Evolutionary conservation across 2,888 invertebrate genomes (phyloP).

Genomic region (Branchinecta sandiegonensis): DNA sequence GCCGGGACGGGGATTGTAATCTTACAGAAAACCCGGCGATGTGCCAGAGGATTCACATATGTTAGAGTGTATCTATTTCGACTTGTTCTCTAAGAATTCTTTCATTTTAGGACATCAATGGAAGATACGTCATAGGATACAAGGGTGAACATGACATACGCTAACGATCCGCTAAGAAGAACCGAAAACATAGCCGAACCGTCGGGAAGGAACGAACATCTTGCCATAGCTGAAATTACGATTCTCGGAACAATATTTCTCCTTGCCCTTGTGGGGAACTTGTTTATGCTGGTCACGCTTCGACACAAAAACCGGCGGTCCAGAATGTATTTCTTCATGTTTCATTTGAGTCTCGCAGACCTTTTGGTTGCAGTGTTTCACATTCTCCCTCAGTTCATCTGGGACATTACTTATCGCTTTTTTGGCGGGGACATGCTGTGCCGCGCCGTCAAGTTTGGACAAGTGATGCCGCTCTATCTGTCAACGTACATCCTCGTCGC

Average conservation of each 20-base stretch:
- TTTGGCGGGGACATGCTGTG: slow-evolving; percentile 45
- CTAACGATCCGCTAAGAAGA: background rate
- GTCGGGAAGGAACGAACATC: slow-evolving; percentile 28
- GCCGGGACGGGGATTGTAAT: no score
- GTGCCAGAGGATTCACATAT: no score
- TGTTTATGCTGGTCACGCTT: slow-evolving; percentile 33
- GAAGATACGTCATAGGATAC: no score
- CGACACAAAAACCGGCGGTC: slow-evolving; percentile 27
- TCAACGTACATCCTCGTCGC: slow-evolving; percentile 47
- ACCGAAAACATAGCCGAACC: no score
- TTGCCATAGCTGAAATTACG: slow-evolving; percentile 33
- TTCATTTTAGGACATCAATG: no score
- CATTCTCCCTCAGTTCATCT: slow-evolving; percentile 29
- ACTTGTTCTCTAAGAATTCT: no score
- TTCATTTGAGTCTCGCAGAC: slow-evolving; percentile 30
- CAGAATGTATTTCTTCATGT: slow-evolving; percentile 30
- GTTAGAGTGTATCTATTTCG: no score
- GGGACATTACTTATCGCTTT: slow-evolving; percentile 35
- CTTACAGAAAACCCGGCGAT: no score
- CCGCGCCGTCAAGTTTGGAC: slow-evolving; percentile 48
- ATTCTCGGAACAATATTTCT: slow-evolving; percentile 33
- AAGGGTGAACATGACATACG: no score
- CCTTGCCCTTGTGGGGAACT: slow-evolving; percentile 35
- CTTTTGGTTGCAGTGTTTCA: slow-evolving; percentile 29
- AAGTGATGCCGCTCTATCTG: slow-evolving; percentile 49